Percentiles rank a stretch among this genome's conserved stretches.
These are phyloP conservation scores for Scaeva pyrastri DNA, from an alignment of 2,888 invertebrate genomes.

Conservation along the genomic window DNA sequence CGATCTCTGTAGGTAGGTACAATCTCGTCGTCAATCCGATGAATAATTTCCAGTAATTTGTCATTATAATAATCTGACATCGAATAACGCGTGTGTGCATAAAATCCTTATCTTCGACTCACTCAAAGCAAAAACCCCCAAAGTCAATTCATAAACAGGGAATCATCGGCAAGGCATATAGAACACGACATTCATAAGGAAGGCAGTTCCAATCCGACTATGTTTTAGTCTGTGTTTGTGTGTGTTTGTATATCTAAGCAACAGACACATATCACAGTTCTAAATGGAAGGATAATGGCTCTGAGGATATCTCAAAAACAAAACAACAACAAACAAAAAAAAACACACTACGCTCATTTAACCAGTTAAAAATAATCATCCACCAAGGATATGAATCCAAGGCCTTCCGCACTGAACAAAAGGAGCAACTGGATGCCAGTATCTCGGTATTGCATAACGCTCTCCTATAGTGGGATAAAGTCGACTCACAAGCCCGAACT, in stretches of 20 bases:
- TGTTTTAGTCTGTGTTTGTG: neutral
- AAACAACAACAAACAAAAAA: conserved; percentile 7
- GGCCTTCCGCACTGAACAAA: conserved; percentile 42
- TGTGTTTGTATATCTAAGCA: conserved; percentile 16
- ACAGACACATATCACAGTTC: conserved; percentile 48
- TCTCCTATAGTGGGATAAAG: conserved; percentile 31
- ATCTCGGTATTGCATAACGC: conserved; percentile 67
- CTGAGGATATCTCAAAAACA: conserved; percentile 57
- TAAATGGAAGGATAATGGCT: conserved; percentile 65
- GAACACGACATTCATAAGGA: conserved; percentile 27
- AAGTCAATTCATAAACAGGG: conserved; percentile 42
- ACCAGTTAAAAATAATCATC: conserved; percentile 75
- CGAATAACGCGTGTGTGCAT: conserved; percentile 77
- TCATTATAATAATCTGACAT: conserved; percentile 78
- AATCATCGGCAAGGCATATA: too few species aligned
- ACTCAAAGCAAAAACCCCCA: conserved; percentile 47
- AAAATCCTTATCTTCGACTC: conserved; percentile 70
- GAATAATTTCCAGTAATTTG: conserved; percentile 78
- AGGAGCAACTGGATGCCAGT: conserved; percentile 63
- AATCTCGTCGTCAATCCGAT: conserved; percentile 42
- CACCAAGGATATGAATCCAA: conserved; percentile 26
- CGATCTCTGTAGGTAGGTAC: neutral
- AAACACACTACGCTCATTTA: conserved; percentile 72
- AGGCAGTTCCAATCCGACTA: conserved; percentile 13
- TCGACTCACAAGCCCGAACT: conserved; percentile 10